Evolutionary conservation across 1,140 invertebrate species (phyloP).

Genomic region (Drosophila sproati): DNA sequence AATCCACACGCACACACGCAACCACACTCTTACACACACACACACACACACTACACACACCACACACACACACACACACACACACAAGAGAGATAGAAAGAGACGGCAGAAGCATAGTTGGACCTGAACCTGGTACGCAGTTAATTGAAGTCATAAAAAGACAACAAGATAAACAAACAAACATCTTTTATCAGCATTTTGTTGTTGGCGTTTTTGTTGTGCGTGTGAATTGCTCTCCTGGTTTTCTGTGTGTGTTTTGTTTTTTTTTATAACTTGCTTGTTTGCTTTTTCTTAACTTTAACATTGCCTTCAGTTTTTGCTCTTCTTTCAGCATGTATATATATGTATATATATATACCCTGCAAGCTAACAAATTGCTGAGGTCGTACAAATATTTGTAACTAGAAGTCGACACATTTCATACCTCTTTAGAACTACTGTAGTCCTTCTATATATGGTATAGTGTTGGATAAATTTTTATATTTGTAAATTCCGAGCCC

Average conservation of each 20-base stretch:
- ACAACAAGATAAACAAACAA: slow-evolving; percentile 62
- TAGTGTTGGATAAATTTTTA: no score
- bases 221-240: slow-evolving; percentile 75
- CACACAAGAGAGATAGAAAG: background rate
- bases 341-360: background rate
- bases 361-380: background rate
- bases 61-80: slow-evolving; percentile 1
- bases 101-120: slow-evolving; percentile 12
- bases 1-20: slow-evolving; percentile 31
- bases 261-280: slow-evolving; percentile 45
- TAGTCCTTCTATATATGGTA: no score
- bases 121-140: slow-evolving; percentile 63
- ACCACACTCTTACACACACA: background rate
- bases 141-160: slow-evolving; percentile 81
- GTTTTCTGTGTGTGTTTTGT: slow-evolving; percentile 38
- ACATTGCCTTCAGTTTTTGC: slow-evolving; percentile 7
- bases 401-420: no score
- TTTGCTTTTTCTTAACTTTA: slow-evolving; percentile 22
- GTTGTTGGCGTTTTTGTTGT: slow-evolving; percentile 45
- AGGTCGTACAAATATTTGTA: no score
- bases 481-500: no score
- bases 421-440: no score
- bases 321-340: background rate
- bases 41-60: background rate
- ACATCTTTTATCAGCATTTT: slow-evolving; percentile 69